Evolutionary conservation across 2,113 vertebrate genomes (phyloP).

Genomic region (Cyprinus carpio): DNA sequence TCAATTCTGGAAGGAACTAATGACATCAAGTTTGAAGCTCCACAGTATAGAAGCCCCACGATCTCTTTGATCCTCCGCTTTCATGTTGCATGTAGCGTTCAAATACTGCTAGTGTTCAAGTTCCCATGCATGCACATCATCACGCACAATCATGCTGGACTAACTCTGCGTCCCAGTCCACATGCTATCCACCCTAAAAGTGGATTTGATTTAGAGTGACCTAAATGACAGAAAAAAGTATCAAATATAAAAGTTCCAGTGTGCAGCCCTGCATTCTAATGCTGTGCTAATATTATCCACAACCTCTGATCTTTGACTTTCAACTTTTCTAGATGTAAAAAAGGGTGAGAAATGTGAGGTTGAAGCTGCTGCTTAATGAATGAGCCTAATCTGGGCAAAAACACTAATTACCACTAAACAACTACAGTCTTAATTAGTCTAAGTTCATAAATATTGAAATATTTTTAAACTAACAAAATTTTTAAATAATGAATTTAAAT

Average conservation of each 20-base stretch:
- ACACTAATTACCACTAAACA: too few species aligned
- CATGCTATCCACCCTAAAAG: neutral
- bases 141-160: conserved; percentile 37
- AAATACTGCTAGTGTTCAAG: neutral
- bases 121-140: neutral
- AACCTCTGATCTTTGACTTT: neutral
- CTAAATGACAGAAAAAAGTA: neutral
- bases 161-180: neutral
- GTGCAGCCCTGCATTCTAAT: neutral
- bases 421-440: too few species aligned
- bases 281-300: neutral
- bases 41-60: too few species aligned
- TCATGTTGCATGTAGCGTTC: conserved; percentile 10
- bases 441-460: neutral
- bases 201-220: neutral
- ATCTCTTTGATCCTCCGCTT: conserved; percentile 12
- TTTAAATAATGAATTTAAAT: neutral
- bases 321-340: too few species aligned
- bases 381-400: too few species aligned
- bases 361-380: too few species aligned
- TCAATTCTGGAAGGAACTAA: conserved; percentile 23
- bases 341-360: too few species aligned
- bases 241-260: neutral
- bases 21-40: conserved; percentile 25
- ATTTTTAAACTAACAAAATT: neutral